Percentiles rank a stretch among this genome's conserved stretches.
Conservation (phyloP, 2,888 invertebrate genomes). For the Apamea anceps region DNA sequence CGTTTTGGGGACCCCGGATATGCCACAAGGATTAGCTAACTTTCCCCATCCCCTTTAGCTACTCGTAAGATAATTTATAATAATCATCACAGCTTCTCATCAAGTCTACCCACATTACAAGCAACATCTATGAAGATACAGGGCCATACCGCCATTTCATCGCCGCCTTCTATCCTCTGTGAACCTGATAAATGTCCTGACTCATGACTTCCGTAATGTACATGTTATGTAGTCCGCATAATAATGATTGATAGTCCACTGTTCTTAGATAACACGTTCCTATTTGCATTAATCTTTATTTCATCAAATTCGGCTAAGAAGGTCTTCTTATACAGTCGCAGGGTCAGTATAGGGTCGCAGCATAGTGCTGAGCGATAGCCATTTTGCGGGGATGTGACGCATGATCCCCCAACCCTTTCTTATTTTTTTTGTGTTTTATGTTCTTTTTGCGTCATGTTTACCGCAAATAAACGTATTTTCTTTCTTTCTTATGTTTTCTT, state of each 20-base stretch:
- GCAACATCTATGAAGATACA: neutral
- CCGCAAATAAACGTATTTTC: too few relatives aligned
- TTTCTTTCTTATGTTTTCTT: neutral
- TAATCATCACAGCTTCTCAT: neutral
- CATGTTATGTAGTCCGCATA: slow-evolving; percentile 22
- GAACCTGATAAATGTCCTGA: slow-evolving; percentile 12
- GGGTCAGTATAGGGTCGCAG: too few relatives aligned
- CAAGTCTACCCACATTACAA: slow-evolving; percentile 11
- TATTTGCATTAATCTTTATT: slow-evolving; percentile 40
- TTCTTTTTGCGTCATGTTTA: too few relatives aligned
- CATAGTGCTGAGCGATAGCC: too few relatives aligned
- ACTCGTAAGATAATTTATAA: neutral
- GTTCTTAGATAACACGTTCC: slow-evolving; percentile 27
- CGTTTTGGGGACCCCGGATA: too few relatives aligned
- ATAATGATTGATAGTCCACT: slow-evolving; percentile 46
- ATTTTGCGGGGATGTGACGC: too few relatives aligned
- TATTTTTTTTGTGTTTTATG: too few relatives aligned
- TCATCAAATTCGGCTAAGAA: neutral
- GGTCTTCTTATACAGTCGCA: neutral
- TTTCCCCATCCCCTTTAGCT: neutral
- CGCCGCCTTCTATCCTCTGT: neutral
- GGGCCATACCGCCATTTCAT: neutral
- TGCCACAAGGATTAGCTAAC: neutral
- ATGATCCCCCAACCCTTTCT: too few relatives aligned
- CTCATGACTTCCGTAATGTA: slow-evolving; percentile 39